phyloP scores from a whole-genome alignment of 1,140 invertebrate genomes.

The Panagrolaimus sp. region DNA sequence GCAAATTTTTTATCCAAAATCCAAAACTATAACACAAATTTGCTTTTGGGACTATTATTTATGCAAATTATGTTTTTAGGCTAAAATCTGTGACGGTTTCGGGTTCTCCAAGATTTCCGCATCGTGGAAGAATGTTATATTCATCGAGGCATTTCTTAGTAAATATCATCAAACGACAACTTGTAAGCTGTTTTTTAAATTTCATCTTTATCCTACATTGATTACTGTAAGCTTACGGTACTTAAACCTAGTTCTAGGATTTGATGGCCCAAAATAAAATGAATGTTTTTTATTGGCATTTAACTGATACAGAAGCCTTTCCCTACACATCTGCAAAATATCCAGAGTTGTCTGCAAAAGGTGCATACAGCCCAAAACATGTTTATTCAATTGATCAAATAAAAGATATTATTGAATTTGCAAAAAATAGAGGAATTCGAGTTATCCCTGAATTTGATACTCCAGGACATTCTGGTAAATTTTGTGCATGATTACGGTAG shows the following conservation, averaged over 20 bases:
- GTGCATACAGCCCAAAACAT: slow-evolving; percentile 59
- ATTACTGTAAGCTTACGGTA: too few species aligned
- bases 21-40: too few species aligned
- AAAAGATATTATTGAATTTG: slow-evolving; percentile 60
- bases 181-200: slow-evolving; percentile 30
- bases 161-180: slow-evolving; percentile 4
- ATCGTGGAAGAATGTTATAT: slow-evolving; percentile 10
- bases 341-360: slow-evolving; percentile 64
- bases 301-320: slow-evolving; percentile 83
- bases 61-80: too few species aligned
- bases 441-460: slow-evolving; percentile 58
- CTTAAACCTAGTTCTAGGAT: slow-evolving; percentile 33
- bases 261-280: slow-evolving; percentile 80
- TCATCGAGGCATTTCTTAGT: neutral
- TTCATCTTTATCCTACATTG: too few species aligned
- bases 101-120: neutral
- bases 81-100: too few species aligned
- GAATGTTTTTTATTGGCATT: slow-evolving; percentile 90
- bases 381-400: slow-evolving; percentile 60
- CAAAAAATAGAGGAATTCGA: slow-evolving; percentile 60
- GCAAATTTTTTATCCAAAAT: too few species aligned
- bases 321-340: slow-evolving; percentile 74
- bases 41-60: neutral
- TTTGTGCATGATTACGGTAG: slow-evolving; percentile 66
- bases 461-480: slow-evolving; percentile 47